Percentiles rank a stretch among this genome's conserved stretches.
Conservation (phyloP, 2,113 vertebrate genomes). For the Cavia porcellus region DNA sequence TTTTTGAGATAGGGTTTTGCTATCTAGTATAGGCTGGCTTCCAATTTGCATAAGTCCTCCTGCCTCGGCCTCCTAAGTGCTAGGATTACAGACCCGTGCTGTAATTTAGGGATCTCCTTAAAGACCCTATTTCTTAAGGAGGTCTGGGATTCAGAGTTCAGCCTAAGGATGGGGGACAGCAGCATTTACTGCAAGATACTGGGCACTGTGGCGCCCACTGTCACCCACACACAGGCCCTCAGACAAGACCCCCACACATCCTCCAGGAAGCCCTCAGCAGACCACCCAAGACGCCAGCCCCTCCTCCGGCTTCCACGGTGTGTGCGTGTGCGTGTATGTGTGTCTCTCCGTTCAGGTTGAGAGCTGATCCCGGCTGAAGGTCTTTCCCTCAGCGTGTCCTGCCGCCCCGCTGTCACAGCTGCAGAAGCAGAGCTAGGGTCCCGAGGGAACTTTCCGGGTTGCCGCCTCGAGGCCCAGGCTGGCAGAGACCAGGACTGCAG, state of each 20-base stretch:
- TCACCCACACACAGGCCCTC: background rate
- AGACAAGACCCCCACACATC: background rate
- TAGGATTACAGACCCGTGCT: too few relatives aligned
- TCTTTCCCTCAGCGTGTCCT: background rate
- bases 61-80: too few relatives aligned
- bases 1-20: too few relatives aligned
- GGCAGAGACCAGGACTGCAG: too few relatives aligned
- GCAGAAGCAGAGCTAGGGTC: background rate
- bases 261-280: too few relatives aligned
- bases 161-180: background rate
- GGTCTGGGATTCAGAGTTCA: background rate
- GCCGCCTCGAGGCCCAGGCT: background rate
- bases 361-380: fast-evolving
- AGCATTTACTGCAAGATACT: background rate
- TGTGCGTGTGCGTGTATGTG: too few relatives aligned
- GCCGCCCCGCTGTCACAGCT: background rate
- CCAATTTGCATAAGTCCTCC: too few relatives aligned
- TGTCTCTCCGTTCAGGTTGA: background rate
- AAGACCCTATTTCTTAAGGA: background rate
- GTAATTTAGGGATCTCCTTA: background rate
- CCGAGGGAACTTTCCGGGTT: background rate
- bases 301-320: too few relatives aligned
- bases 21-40: too few relatives aligned
- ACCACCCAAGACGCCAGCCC: too few relatives aligned
- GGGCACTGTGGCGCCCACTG: background rate